Evolutionary conservation across 2,888 invertebrate genomes (phyloP), one percentile per base, ranked within the genome.

Genomic region (Aphrophora alni): DNA sequence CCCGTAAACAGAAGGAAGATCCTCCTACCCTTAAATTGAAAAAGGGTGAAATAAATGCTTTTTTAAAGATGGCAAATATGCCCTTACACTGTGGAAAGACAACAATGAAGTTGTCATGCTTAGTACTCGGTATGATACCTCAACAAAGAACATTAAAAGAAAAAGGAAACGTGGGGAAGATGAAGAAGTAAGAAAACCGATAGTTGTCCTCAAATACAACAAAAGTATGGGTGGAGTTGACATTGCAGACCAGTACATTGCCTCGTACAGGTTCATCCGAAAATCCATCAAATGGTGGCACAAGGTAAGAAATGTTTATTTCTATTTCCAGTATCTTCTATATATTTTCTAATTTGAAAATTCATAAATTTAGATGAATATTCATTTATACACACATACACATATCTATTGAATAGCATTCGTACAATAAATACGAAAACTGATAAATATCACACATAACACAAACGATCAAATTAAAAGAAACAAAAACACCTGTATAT

Each of bases 131-230:
- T 78, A 78, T 38, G 78, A 78, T 26, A 78, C 27, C 72, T 38
- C 38, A 12, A 38, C 44, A 1, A 14, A 78, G 44, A 38, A 26
- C 51, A 25, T 80, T 26, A 77, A 88, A 88, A 83, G 86, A 86
- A 68, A 88, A 88, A 59, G 87, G 83, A 80, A 71, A 72, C n/a
- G 44, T 14, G 72, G 78, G 12, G 25, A 28, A 28, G 38, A 33
- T 25, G 78, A 78, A 25, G 28, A 38, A 71, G 51, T 72, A 12
- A 38, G 10, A 14, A 78, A 71, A 44, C 38, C 72, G 38, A 26
- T 24, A 38, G 78, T 78, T n/a, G 78, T 78, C 14, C 72, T 28
- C 25, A 25, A 75, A 44, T 44, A 75, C 26, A 77, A 68, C 25
- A 3, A 70, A 33, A 70, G 70, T n/a, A 78, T 72, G 78, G 78